These are phyloP conservation scores for Bambusicola thoracicus DNA, from an alignment of 2,113 vertebrate genomes.

Conservation along the genomic window DNA sequence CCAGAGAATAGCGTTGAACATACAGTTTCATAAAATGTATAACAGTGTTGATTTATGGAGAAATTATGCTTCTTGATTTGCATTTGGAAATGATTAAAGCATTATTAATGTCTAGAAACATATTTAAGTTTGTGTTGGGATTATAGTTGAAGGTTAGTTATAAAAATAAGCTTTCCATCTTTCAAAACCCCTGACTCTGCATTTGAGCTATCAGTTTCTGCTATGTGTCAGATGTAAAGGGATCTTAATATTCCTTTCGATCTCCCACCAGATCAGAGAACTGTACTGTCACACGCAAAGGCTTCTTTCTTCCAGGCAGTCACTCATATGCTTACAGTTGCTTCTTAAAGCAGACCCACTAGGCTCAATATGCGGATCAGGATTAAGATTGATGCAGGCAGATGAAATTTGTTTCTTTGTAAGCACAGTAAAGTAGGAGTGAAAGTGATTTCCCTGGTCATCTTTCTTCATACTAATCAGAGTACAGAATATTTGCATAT, in stretches of 20 bases:
- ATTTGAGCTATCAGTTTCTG: conserved; percentile 2
- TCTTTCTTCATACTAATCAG: background rate
- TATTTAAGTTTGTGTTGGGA: conserved; percentile 48
- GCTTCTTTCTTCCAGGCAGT: background rate
- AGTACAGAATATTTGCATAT: background rate
- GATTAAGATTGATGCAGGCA: background rate
- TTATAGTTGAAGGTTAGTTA: conserved; percentile 45
- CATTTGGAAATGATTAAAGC: conserved; percentile 62
- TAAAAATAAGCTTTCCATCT: conserved; percentile 37
- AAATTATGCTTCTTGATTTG: conserved; percentile 55
- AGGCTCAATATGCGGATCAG: background rate
- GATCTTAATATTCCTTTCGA: background rate
- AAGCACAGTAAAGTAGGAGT: background rate
- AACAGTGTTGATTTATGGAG: conserved; percentile 53
- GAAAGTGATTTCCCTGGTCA: background rate
- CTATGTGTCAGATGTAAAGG: background rate
- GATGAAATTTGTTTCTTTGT: background rate
- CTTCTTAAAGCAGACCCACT: background rate
- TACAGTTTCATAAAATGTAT: conserved; percentile 6
- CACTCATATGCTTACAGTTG: background rate
- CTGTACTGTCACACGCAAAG: background rate
- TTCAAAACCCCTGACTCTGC: background rate
- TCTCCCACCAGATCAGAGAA: background rate
- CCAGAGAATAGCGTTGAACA: conserved; percentile 16
- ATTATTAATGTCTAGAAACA: conserved; percentile 59